Conservation (phyloP, 2,888 invertebrate species). For the Cryptus viduatorius region DNA sequence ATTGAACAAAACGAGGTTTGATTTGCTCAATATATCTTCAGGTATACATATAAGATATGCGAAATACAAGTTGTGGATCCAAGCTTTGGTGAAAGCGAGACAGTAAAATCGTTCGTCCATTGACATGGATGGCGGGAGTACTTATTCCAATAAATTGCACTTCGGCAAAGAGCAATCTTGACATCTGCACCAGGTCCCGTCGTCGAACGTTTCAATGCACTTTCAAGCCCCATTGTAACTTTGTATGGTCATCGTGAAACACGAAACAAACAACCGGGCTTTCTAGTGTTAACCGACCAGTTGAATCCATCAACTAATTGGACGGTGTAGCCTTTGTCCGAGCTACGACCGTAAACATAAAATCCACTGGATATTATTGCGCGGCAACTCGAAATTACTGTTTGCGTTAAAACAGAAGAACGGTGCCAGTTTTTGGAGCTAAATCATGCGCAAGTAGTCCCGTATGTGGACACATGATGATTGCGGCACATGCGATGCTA, state of each 20-base stretch:
- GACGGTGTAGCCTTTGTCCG: not conserved
- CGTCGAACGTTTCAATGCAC: not conserved
- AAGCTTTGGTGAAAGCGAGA: not conserved
- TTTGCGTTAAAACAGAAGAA: not conserved
- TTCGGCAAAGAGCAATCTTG: too few relatives aligned
- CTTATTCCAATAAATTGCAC: too few relatives aligned
- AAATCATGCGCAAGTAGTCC: not conserved
- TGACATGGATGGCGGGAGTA: too few relatives aligned
- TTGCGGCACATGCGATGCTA: not conserved
- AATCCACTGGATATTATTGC: not conserved
- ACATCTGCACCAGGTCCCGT: too few relatives aligned
- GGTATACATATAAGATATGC: not conserved
- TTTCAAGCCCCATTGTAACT: not conserved
- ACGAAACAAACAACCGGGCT: not conserved
- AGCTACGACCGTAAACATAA: not conserved
- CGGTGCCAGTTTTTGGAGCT: not conserved
- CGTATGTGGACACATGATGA: not conserved
- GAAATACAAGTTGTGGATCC: not conserved
- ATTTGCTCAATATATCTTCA: constrained; percentile 7
- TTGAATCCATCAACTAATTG: not conserved
- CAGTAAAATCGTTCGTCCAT: not conserved
- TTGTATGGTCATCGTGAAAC: not conserved
- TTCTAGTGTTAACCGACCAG: not conserved
- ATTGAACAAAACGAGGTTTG: not conserved
- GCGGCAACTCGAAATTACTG: not conserved